Evolutionary conservation across 2,797 vertebrate genomes (phyloP).

Genomic region (Salmo trutta): DNA sequence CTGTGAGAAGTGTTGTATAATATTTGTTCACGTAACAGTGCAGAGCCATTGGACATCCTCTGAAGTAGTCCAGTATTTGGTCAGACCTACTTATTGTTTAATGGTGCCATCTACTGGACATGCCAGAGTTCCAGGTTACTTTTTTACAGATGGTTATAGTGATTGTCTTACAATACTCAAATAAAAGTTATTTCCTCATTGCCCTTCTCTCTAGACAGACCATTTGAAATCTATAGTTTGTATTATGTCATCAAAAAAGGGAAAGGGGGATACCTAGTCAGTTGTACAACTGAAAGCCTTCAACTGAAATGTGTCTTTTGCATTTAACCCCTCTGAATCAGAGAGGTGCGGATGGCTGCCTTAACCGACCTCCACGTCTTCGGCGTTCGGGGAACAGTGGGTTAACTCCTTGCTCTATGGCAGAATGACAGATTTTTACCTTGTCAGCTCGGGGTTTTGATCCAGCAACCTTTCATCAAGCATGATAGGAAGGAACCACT

Average conservation of each 20-base stretch:
- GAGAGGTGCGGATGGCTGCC: too few relatives aligned
- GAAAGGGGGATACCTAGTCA: too few relatives aligned
- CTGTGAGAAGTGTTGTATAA: not conserved
- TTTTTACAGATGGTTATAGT: not conserved
- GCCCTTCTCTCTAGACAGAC: not conserved
- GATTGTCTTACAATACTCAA: too few relatives aligned
- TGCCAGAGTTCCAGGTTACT: not conserved
- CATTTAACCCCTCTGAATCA: too few relatives aligned
- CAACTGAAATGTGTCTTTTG: too few relatives aligned
- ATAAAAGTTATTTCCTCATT: too few relatives aligned
- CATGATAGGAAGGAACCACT: too few relatives aligned
- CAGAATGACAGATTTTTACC: too few relatives aligned
- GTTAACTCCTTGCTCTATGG: too few relatives aligned
- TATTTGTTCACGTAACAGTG: not conserved
- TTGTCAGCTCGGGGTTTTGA: not conserved
- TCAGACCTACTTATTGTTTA: not conserved
- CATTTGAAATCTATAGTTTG: not conserved
- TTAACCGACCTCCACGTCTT: too few relatives aligned
- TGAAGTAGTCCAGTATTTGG: not conserved
- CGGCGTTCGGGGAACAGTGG: too few relatives aligned
- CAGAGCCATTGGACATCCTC: not conserved
- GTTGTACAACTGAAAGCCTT: too few relatives aligned
- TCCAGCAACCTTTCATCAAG: not conserved
- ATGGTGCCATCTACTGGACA: constrained; percentile 7
- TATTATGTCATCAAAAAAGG: not conserved